Evolutionary conservation across 2,797 vertebrate species (phyloP), one percentile per base, ranked within the genome.

Genomic region (Amblyopsis hoosieri): DNA sequence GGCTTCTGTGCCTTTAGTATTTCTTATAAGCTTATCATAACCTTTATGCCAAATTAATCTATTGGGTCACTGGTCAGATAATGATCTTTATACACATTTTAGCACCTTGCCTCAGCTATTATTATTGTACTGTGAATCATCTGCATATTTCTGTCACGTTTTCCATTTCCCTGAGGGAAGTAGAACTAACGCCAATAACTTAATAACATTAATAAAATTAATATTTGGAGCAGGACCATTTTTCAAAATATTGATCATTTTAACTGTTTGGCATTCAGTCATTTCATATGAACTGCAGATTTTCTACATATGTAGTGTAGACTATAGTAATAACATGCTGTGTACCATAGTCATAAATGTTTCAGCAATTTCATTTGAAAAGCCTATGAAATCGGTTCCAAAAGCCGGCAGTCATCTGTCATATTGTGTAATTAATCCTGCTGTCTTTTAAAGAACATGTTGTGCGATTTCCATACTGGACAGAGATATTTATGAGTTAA

Each of bases 91-190:
- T 54, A 54, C 14, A 53, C 3, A 74, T 65, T 14, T 60, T 62
- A 53, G 78, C 66, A 54, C 46, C 67, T 81, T 54, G 65, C 57
- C 78, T 85, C 70, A 64, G 72, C 67, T 65, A 66, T 64, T 71
- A 70, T 17, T 62, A 31, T 48, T 65, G 15, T 12, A 51, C 63
- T 49, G 54, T 61, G 62, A 72, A 49, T 48, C 17, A 0, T 52
- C 58, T 15, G 33, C 46, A 31, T 3, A 48, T 57, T 33, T 37
- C 57, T 60, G 65, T 72, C 69, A 67, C 11, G 1, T 3, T 71
- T 46, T 52, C n/a, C 33, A 17, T 52, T 29, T 52, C 37, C 17
- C 49, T 45, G 37, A 54, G 62, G 56, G 17, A 14, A 45, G 56
- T 12, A 53, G 45, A 7, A 19, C 6, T 48, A 17, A 49, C 51